Conservation (phyloP, 2,113 vertebrate species). For the Nettapus auritus region DNA sequence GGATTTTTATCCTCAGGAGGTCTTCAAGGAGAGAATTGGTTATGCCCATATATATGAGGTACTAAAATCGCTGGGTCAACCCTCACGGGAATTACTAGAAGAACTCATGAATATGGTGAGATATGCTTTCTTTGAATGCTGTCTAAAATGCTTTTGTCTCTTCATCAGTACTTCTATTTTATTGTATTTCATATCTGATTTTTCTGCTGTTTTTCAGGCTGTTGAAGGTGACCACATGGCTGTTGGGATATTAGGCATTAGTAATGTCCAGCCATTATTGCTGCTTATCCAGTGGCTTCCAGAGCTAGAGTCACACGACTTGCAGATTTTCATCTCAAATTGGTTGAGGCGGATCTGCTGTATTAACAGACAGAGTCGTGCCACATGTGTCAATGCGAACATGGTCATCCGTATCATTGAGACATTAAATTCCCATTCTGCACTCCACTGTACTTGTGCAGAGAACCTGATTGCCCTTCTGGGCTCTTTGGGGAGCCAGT, state of each 20-base stretch:
- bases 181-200: background rate
- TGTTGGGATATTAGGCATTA: conserved; percentile 94
- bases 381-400: conserved; percentile 91
- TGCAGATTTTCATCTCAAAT: conserved; percentile 92
- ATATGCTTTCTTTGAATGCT: background rate
- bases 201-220: conserved; percentile 82
- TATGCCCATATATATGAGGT: conserved; percentile 95
- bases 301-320: conserved; percentile 88
- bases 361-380: conserved; percentile 92
- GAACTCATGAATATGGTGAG: conserved; percentile 99
- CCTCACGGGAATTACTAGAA: conserved; percentile 90
- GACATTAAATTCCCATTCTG: conserved; percentile 78
- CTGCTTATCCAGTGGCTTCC: conserved; percentile 96
- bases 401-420: conserved; percentile 88
- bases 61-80: conserved; percentile 92
- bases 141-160: background rate
- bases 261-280: conserved; percentile 94
- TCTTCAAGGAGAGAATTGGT: conserved; percentile 98
- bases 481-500: conserved; percentile 92
- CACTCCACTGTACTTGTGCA: conserved; percentile 84
- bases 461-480: conserved; percentile 91
- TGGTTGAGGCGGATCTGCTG: conserved; percentile 93
- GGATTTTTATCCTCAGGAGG: conserved; percentile 83
- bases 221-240: conserved; percentile 96
- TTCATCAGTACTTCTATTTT: background rate